Conservation (phyloP, 2,888 invertebrate species). For the Cantharis flavilabris region DNA sequence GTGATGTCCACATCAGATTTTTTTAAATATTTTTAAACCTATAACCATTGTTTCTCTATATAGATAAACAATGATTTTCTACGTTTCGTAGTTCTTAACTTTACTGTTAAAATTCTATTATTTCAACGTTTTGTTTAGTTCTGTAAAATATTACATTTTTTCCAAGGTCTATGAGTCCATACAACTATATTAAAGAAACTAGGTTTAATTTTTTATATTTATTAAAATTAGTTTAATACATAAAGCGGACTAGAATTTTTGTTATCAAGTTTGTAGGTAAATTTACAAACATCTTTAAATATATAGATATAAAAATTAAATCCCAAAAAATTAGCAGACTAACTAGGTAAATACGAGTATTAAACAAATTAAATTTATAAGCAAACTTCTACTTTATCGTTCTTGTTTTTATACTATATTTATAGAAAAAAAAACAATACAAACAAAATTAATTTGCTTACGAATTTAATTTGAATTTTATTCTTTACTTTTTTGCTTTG, state of each 20-base stretch:
- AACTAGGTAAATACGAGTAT: background rate
- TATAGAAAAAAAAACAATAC: background rate
- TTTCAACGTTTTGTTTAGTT: no score
- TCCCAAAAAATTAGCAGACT: background rate
- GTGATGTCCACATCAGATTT: no score
- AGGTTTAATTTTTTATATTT: background rate
- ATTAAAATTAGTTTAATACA: background rate
- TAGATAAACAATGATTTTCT: no score
- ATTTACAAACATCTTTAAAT: background rate
- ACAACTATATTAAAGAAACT: no score
- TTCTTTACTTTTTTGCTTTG: background rate
- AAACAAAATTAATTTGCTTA: background rate
- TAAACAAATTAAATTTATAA: background rate
- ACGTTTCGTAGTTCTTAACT: no score
- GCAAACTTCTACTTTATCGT: background rate
- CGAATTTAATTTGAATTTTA: background rate
- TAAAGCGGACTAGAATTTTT: background rate
- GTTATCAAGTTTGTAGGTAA: background rate
- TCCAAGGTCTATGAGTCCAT: no score
- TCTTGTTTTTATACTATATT: background rate
- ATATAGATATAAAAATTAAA: background rate
- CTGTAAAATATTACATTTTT: no score
- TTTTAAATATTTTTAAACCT: no score
- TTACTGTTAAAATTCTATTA: no score
- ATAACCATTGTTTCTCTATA: no score